phyloP scores from a whole-genome alignment of 2,113 vertebrate species.

The Polypterus senegalus region DNA sequence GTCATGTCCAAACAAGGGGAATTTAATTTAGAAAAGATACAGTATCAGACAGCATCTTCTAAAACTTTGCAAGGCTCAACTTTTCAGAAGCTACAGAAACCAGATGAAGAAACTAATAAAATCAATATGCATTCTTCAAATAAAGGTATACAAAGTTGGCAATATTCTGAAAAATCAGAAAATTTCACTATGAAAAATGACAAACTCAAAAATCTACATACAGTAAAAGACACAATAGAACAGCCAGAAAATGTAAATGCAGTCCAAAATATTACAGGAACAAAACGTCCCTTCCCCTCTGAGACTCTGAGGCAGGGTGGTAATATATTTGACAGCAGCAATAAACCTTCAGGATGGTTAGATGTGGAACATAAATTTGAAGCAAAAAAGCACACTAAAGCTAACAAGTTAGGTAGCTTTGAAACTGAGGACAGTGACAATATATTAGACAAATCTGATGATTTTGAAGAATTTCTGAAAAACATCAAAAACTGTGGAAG shows the following conservation, averaged over 20 bases:
- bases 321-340: constrained; percentile 17
- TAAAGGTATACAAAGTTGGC: not conserved
- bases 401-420: constrained; percentile 36
- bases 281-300: constrained; percentile 17
- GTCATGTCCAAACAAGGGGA: too few relatives aligned
- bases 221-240: not conserved
- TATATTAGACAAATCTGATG: constrained; percentile 51
- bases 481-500: constrained; percentile 77
- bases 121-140: not conserved
- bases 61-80: not conserved
- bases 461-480: constrained; percentile 73
- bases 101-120: not conserved
- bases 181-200: not conserved
- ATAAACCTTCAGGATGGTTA: constrained; percentile 35
- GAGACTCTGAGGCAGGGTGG: constrained; percentile 13
- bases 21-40: too few relatives aligned
- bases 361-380: constrained; percentile 39
- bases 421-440: constrained; percentile 46
- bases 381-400: constrained; percentile 30
- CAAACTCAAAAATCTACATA: constrained; percentile 3
- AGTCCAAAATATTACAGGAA: constrained; percentile 23
- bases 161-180: not conserved
- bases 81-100: not conserved
- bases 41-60: too few relatives aligned
- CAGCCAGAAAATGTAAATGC: constrained; percentile 18